phyloP scores from a whole-genome alignment of 2,888 invertebrate genomes.

The Lasioglossum pauxillum region DNA sequence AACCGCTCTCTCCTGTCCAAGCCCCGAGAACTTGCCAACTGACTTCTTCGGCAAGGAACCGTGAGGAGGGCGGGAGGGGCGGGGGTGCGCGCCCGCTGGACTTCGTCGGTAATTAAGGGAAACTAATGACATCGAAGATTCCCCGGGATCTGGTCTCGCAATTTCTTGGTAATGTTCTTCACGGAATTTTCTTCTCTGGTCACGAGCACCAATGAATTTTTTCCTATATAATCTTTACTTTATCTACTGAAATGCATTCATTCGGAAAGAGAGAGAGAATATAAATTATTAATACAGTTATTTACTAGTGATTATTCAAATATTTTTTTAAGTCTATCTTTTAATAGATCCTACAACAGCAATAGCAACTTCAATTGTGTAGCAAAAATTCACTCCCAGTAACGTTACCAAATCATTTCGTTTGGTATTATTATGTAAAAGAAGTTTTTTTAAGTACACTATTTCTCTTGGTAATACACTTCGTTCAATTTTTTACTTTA shows the following conservation, averaged over 20 bases:
- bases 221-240: neutral
- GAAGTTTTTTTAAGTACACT: neutral
- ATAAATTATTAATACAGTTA: no score
- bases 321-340: neutral
- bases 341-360: neutral
- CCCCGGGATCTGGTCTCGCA: conserved; percentile 9
- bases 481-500: neutral
- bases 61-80: neutral
- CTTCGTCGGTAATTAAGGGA: conserved; percentile 49
- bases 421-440: neutral
- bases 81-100: neutral
- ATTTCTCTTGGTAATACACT: neutral
- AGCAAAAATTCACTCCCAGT: neutral
- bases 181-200: conserved; percentile 22
- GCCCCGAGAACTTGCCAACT: conserved; percentile 65
- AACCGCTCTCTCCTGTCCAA: conserved; percentile 63
- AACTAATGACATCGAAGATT: conserved; percentile 50
- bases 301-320: neutral
- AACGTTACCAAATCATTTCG: neutral
- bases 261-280: no score
- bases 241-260: neutral
- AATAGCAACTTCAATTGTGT: no score
- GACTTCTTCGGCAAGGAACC: conserved; percentile 59
- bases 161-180: conserved; percentile 37
- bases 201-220: neutral